Conservation (phyloP, 2,797 vertebrate genomes). For the Melanotaenia boesemani region DNA sequence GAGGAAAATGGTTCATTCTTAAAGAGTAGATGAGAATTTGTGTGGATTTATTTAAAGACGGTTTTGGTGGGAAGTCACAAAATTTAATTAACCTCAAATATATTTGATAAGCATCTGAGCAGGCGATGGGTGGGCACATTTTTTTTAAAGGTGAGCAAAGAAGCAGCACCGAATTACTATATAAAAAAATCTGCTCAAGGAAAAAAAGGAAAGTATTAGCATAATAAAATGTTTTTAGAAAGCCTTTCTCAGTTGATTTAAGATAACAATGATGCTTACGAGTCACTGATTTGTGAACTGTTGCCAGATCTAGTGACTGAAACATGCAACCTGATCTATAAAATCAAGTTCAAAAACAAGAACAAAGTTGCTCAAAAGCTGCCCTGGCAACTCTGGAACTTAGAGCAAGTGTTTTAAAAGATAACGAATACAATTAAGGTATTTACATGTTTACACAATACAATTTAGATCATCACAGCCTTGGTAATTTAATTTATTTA, state of each 20-base stretch:
- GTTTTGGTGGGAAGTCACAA: constrained; percentile 1
- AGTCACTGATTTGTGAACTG: background rate
- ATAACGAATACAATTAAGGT: background rate
- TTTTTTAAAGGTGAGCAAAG: constrained; percentile 1
- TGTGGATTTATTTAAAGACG: background rate
- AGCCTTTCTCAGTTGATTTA: background rate
- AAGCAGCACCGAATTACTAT: background rate
- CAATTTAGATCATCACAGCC: background rate
- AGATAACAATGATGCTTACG: too few species aligned
- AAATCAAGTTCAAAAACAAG: background rate
- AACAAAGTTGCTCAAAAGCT: background rate
- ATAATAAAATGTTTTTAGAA: background rate
- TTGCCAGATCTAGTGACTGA: background rate
- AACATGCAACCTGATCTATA: too few species aligned
- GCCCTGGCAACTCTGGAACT: background rate
- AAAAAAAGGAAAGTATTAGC: constrained; percentile 3
- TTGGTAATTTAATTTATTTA: background rate
- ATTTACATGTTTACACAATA: background rate
- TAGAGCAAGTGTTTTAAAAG: background rate
- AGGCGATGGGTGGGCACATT: constrained; percentile 1
- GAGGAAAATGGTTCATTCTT: constrained; percentile 17
- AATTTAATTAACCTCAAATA: constrained; percentile 19
- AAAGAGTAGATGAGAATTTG: constrained; percentile 16
- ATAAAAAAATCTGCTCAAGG: constrained; percentile 11
- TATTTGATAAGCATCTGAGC: background rate